These are phyloP conservation scores for Drepanosiphum platanoidis DNA, from an alignment of 2,888 invertebrate species.

Conservation along the genomic window DNA sequence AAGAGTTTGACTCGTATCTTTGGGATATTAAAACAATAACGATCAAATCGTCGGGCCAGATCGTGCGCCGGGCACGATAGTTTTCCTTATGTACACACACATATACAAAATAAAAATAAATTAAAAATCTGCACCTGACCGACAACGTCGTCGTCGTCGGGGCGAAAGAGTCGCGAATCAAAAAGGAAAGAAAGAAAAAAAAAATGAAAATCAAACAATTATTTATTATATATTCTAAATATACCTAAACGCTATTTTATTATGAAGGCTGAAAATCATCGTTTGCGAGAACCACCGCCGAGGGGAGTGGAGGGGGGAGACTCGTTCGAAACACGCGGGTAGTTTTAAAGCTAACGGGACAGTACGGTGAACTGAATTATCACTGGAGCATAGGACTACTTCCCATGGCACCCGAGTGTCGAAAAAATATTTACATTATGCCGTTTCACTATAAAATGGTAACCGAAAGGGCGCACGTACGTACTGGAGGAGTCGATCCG, in stretches of 20 bases:
- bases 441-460: background rate
- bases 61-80: too few species aligned
- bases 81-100: slow-evolving; percentile 5
- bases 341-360: background rate
- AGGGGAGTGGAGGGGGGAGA: too few species aligned
- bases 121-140: background rate
- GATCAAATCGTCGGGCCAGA: background rate
- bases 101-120: background rate
- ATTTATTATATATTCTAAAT: too few species aligned
- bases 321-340: background rate
- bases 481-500: background rate
- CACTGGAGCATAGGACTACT: background rate
- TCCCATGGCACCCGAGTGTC: background rate
- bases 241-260: too few species aligned
- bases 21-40: background rate
- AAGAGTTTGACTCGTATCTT: background rate
- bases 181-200: background rate
- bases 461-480: background rate
- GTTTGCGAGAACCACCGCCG: background rate
- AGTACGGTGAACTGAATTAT: background rate
- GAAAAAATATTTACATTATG: background rate
- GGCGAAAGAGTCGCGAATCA: background rate
- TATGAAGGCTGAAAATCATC: background rate
- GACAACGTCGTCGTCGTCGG: background rate
- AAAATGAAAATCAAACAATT: background rate